These are phyloP conservation scores for Eretmocerus hayati DNA, from an alignment of 2,888 invertebrate species.

Conservation along the genomic window DNA sequence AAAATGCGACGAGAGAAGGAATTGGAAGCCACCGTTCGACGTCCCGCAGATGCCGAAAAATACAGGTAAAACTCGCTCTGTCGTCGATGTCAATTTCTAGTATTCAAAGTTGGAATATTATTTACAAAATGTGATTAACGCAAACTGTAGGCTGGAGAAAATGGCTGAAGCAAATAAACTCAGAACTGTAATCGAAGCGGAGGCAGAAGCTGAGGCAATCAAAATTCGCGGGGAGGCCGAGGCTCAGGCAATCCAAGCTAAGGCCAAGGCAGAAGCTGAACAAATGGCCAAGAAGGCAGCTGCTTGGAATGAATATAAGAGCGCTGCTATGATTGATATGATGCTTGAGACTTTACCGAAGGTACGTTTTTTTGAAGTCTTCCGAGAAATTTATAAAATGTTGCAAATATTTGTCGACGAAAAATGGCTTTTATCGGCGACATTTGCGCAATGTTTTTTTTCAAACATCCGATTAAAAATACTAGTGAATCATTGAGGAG, in stretches of 20 bases:
- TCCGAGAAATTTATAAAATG: conserved; percentile 17
- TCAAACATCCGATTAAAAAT: background rate
- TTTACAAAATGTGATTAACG: background rate
- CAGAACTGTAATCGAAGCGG: conserved; percentile 86
- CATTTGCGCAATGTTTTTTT: too few species aligned
- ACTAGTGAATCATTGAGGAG: background rate
- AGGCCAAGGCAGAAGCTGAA: conserved; percentile 92
- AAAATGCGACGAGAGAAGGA: conserved; percentile 86
- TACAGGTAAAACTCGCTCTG: conserved; percentile 53
- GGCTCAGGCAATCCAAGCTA: conserved; percentile 89
- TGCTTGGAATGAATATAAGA: conserved; percentile 94
- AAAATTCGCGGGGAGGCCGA: conserved; percentile 81
- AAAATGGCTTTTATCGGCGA: too few species aligned
- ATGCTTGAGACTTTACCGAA: conserved; percentile 90
- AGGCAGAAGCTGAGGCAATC: conserved; percentile 88
- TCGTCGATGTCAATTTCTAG: too few species aligned
- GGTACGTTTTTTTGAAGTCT: conserved; percentile 49
- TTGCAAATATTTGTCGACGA: background rate
- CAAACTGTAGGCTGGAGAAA: conserved; percentile 76
- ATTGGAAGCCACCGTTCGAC: conserved; percentile 84
- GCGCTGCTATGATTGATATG: conserved; percentile 95
- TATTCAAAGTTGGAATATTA: too few species aligned
- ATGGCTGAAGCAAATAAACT: conserved; percentile 88
- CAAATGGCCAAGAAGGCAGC: conserved; percentile 97
- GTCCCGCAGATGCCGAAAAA: conserved; percentile 95